Percentiles rank a stretch among this genome's conserved stretches.
Conservation (phyloP, 92 coral and sea anemone species). For the Actinernus sp. region DNA sequence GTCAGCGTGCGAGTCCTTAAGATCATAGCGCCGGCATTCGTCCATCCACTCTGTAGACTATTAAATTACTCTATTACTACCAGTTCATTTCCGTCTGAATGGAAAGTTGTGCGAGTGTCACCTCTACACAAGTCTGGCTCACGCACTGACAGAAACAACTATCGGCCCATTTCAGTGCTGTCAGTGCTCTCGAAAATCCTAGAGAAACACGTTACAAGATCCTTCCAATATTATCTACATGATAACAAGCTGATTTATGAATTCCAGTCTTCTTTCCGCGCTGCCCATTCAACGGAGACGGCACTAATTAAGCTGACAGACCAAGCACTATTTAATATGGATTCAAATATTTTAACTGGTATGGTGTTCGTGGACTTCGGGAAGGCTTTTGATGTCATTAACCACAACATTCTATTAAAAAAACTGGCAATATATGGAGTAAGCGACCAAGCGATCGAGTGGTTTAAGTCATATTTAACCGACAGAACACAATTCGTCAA, state of each 20-base stretch:
- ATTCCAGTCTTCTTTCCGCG: neutral
- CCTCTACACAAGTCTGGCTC: neutral
- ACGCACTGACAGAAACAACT: neutral
- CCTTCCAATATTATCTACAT: neutral
- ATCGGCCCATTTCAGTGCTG: neutral
- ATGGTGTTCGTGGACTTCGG: neutral
- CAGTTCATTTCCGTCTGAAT: neutral
- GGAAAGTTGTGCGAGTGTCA: neutral
- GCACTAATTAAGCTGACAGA: neutral
- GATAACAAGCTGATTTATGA: neutral
- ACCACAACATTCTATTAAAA: neutral
- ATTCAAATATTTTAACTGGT: neutral
- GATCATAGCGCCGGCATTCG: too few relatives aligned
- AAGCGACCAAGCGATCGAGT: neutral
- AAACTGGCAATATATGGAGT: neutral
- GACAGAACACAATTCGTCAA: too few relatives aligned
- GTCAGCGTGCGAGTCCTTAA: too few relatives aligned
- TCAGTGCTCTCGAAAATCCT: neutral
- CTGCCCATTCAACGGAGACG: neutral
- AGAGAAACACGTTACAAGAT: neutral
- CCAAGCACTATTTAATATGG: neutral
- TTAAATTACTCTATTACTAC: too few relatives aligned
- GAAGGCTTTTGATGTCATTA: neutral
- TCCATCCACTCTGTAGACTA: too few relatives aligned
- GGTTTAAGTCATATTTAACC: neutral